Percentiles rank a stretch among this genome's conserved stretches.
These are phyloP conservation scores for Tretioscincus oriximinensis DNA, from an alignment of 2,113 vertebrate species.

Conservation along the genomic window DNA sequence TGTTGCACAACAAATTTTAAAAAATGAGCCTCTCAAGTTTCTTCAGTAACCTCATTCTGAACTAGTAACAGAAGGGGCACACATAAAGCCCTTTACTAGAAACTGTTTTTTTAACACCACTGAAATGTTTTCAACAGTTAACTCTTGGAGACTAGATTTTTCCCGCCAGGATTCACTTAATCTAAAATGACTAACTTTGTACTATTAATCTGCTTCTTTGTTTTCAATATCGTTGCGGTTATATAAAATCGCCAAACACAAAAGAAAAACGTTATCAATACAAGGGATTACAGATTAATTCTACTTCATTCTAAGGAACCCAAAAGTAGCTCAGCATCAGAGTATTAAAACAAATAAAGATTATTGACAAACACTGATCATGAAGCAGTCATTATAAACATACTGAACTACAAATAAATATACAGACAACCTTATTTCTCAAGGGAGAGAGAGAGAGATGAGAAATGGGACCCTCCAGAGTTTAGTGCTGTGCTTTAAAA, in stretches of 20 bases:
- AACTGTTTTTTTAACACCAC: too few relatives aligned
- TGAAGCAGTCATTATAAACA: too few relatives aligned
- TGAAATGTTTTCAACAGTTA: background rate
- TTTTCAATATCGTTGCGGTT: background rate
- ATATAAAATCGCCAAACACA: background rate
- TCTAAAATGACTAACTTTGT: background rate
- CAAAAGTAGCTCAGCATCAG: background rate
- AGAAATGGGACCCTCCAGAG: too few relatives aligned
- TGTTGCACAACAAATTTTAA: background rate
- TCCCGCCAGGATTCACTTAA: background rate
- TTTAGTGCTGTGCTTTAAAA: too few relatives aligned
- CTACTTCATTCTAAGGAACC: too few relatives aligned
- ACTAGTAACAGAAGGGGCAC: background rate
- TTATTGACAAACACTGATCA: background rate
- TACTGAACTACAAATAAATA: too few relatives aligned
- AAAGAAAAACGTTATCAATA: background rate
- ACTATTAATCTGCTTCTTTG: background rate
- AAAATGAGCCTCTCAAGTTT: background rate
- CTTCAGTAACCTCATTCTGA: too few relatives aligned
- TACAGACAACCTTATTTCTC: too few relatives aligned
- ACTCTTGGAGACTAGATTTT: background rate
- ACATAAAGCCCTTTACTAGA: background rate
- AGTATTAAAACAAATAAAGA: background rate
- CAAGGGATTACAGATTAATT: background rate
- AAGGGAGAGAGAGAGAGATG: too few relatives aligned